Conservation (phyloP, 2,888 invertebrate genomes). For the Dione vanillae region DNA sequence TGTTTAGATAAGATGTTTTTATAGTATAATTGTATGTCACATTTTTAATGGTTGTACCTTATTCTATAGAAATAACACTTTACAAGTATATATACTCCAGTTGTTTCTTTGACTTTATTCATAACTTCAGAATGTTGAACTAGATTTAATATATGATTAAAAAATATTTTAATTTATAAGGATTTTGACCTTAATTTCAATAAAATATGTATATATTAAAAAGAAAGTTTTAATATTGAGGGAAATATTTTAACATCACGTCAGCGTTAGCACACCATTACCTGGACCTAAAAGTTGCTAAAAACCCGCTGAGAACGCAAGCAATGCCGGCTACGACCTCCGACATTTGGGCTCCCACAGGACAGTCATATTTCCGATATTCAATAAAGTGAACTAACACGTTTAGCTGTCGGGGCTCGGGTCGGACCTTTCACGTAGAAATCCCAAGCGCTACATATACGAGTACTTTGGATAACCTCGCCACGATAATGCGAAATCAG, state of each 20-base stretch:
- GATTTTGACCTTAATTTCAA: constrained; percentile 3
- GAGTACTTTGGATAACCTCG: constrained; percentile 50
- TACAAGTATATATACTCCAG: background rate
- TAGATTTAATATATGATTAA: background rate
- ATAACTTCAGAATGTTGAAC: background rate
- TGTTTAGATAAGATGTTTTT: too few species aligned
- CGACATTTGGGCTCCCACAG: constrained; percentile 63
- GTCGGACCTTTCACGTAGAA: constrained; percentile 62
- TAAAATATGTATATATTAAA: constrained; percentile 14
- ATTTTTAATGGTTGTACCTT: too few species aligned
- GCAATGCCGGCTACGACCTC: constrained; percentile 59
- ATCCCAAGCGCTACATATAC: constrained; percentile 67
- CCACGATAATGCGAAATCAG: constrained; percentile 56
- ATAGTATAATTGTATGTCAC: too few species aligned
- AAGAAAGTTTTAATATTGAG: constrained; percentile 21
- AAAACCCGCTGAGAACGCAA: constrained; percentile 69
- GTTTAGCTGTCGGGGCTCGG: constrained; percentile 62
- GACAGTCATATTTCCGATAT: constrained; percentile 74
- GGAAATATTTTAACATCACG: constrained; percentile 44
- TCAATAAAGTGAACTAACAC: constrained; percentile 77
- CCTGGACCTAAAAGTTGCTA: constrained; percentile 59
- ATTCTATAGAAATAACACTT: background rate
- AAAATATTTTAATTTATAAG: too few species aligned
- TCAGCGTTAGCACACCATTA: constrained; percentile 59
- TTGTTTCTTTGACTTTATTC: background rate